Base-by-base conservation (phyloP, 2,888 invertebrate genomes). In the Eilema caniola region DNA sequence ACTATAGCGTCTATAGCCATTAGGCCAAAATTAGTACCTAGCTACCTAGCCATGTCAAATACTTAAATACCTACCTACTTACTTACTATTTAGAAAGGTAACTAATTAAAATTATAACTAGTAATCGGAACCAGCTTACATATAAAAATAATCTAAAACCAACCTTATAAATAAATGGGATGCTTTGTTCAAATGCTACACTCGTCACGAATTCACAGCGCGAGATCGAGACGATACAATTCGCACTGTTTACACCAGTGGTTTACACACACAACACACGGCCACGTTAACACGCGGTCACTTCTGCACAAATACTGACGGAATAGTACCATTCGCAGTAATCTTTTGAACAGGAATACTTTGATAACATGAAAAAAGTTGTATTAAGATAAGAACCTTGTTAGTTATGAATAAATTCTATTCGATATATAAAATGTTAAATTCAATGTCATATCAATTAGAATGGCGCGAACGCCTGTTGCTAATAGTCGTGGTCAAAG, bases 301-400 rank as follows among this genome's bases (percentile, higher is more conserved):
- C 63, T 67, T 59, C 67, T 65, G 64, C 61, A 65, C 69, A 73
- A 73, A 73, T 65, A 73, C 72, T 73, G 72, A 61, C 69, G 33
- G 69, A 33, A 65, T 69, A 69, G 56, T 68, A 37, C 57, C 59
- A 63, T 67, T 69, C 57, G 56, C 23, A 64, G 41, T 53, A 56
- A 61, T 69, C 66, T 64, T 33, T 47, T n/a, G 67, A 37, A 33
- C 33, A 63, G 47, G 33, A 37, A 71, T 61, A 41, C 24, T 8
- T 66, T 64, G 70, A 73, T 73, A 73, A 67, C 64, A 66, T 25
- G 67, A 70, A 70, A 67, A 72, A 72, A 33, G 14, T 61, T 56
- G 41, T 56, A 41, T 57, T 56, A 61, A 63, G 71, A 71, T 67
- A 71, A 71, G 63, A 31, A n/a, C 62, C 28, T 71, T 60, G 47